These are phyloP conservation scores for Chinchilla lanigera DNA, from an alignment of 2,113 vertebrate species.

Conservation along the genomic window DNA sequence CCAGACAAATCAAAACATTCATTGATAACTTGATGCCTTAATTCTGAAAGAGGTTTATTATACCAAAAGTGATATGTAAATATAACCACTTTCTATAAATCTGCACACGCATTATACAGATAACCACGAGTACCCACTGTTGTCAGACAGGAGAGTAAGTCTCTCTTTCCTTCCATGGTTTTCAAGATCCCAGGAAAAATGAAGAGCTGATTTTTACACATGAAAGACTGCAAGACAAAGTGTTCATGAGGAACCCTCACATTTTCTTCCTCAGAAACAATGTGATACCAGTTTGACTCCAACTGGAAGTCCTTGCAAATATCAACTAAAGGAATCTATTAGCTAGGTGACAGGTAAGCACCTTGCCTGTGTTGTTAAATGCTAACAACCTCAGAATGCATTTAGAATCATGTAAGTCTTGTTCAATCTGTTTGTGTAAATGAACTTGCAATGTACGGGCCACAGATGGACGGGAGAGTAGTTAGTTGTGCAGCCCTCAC, in stretches of 20 bases:
- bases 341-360: neutral
- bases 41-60: neutral
- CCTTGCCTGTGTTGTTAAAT: neutral
- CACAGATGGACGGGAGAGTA: neutral
- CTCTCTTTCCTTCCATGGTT: neutral
- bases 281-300: neutral
- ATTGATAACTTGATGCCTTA: constrained; percentile 30
- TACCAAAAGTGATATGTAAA: constrained; percentile 3
- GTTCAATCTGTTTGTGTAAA: neutral
- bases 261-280: neutral
- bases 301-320: neutral
- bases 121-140: neutral
- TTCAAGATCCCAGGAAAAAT: neutral
- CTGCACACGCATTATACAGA: neutral
- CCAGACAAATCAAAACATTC: neutral
- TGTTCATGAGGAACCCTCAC: neutral
- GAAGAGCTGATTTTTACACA: neutral
- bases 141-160: neutral
- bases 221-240: neutral
- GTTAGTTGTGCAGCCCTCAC: neutral
- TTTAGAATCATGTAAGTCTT: neutral
- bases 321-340: neutral
- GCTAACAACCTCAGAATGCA: neutral
- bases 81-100: neutral
- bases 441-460: neutral